Base-by-base conservation (phyloP, 2,888 invertebrate genomes). In the Bombyx huttoni region DNA sequence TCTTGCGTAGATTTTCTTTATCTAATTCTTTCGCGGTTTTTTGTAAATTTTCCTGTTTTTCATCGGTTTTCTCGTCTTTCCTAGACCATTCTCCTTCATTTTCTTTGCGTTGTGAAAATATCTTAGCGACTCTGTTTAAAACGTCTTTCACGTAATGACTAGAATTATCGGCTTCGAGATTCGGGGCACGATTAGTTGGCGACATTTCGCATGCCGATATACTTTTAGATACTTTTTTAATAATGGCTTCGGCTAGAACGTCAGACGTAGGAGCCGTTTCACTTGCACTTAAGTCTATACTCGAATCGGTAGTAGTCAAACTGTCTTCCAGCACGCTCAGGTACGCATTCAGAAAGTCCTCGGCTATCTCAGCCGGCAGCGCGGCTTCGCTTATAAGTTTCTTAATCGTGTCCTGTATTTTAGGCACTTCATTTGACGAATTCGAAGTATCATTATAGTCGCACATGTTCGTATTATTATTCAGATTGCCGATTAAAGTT, bases 321-420 rank as follows among this genome's bases (percentile, higher is more conserved):
- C 68, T 68, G 48, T 70, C 64, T 40, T 70, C 59, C n/a, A 83
- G 61, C 2, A 79, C 63, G 49, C 75, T 77, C 57, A 86, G 65
- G 58, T 83, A 85, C 0, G 75, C 76, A 13, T 65, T 68, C 7
- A 85, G 57, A 35, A 84, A 75, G 24, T 81, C 81, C 59, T 76
- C 81, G 3, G 81, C 81, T 3, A 81, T 53, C 53, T 71, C 72
- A 3, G 73, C 65, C 8, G 81, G 68, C 52, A 83, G 65, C 0
- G 71, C 60, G 1, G 76, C 71, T 34, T 84, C 79, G 54, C 73
- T 78, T 33, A 82, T 72, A 5, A 85, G 70, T 58, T 69, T 70
- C 46, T 81, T 74, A 5, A 85, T 72, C 7, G 78, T 77, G 10
- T 81, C 75, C 56, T 82, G 76, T 59, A 81, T 72, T 59, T 76